A percentile compares a stretch with the other conserved stretches of the same genome.
Evolutionary conservation across 2,113 vertebrate genomes (phyloP).

Genomic region (Lepisosteus oculatus): DNA sequence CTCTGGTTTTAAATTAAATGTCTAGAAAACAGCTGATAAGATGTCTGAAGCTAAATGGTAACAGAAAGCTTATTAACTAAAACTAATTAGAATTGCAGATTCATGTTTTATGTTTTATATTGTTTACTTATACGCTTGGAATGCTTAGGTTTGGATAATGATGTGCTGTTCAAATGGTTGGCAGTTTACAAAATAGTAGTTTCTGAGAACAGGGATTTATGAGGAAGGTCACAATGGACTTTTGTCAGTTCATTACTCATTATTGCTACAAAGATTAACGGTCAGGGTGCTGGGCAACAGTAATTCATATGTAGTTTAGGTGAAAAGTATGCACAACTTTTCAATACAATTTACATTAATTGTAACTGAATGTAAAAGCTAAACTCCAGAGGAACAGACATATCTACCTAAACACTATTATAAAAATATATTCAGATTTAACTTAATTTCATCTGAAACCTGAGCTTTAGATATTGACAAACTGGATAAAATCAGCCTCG

Average conservation of each 20-base stretch:
- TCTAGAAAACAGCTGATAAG: conserved; percentile 8
- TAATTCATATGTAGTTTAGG: conserved; percentile 2
- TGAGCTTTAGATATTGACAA: too few species aligned
- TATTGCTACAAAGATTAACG: conserved; percentile 35
- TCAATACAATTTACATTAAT: too few species aligned
- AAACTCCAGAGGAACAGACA: too few species aligned
- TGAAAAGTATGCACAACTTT: too few species aligned
- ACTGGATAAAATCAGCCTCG: too few species aligned
- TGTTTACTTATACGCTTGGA: conserved; percentile 12
- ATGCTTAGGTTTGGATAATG: conserved; percentile 27
- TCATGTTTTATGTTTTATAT: conserved; percentile 14
- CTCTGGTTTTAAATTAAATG: conserved; percentile 15
- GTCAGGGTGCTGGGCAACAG: conserved; percentile 7
- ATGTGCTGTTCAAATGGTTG: conserved; percentile 23
- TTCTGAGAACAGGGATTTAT: conserved; percentile 22
- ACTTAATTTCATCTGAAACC: too few species aligned
- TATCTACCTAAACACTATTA: too few species aligned
- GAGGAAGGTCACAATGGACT: conserved; percentile 34
- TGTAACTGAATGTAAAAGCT: too few species aligned
- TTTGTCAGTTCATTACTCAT: conserved; percentile 37
- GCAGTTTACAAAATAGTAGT: conserved; percentile 27
- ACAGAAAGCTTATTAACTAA: conserved; percentile 12
- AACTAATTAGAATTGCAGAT: conserved; percentile 20
- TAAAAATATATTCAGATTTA: too few species aligned
- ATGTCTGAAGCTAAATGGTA: conserved; percentile 12